These are phyloP conservation scores for Hemithea aestivaria DNA, from an alignment of 2,888 invertebrate genomes.

Conservation along the genomic window DNA sequence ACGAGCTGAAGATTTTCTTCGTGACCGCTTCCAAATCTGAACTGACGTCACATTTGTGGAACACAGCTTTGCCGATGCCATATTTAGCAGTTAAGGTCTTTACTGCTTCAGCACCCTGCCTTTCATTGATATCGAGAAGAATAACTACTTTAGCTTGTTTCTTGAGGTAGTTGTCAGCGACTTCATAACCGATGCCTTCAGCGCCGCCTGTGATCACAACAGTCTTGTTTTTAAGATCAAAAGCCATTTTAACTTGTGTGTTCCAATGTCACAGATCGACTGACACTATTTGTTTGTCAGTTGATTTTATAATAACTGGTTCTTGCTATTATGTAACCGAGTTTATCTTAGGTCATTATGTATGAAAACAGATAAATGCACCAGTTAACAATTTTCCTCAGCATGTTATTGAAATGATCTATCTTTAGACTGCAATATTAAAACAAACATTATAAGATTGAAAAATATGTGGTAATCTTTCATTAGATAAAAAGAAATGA, in stretches of 20 bases:
- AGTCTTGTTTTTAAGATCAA: slow-evolving; percentile 31
- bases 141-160: slow-evolving; percentile 49
- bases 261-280: not conserved
- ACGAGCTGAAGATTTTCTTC: slow-evolving; percentile 37
- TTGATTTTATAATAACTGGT: too few species aligned
- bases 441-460: too few species aligned
- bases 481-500: too few species aligned
- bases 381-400: too few species aligned
- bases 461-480: too few species aligned
- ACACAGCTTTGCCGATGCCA: slow-evolving; percentile 61
- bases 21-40: slow-evolving; percentile 59
- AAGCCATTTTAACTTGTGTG: slow-evolving; percentile 21
- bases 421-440: too few species aligned
- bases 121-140: slow-evolving; percentile 46
- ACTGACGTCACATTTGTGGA: slow-evolving; percentile 73
- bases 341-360: too few species aligned
- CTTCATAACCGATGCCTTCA: slow-evolving; percentile 70
- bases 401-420: too few species aligned
- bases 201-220: slow-evolving; percentile 73
- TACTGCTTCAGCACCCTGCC: slow-evolving; percentile 51
- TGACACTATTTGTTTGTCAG: too few species aligned
- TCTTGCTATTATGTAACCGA: too few species aligned
- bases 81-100: slow-evolving; percentile 58
- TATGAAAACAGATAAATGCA: too few species aligned
- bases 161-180: slow-evolving; percentile 60